Conservation (phyloP, 2,113 vertebrate genomes). For the Spilogale gracilis region DNA sequence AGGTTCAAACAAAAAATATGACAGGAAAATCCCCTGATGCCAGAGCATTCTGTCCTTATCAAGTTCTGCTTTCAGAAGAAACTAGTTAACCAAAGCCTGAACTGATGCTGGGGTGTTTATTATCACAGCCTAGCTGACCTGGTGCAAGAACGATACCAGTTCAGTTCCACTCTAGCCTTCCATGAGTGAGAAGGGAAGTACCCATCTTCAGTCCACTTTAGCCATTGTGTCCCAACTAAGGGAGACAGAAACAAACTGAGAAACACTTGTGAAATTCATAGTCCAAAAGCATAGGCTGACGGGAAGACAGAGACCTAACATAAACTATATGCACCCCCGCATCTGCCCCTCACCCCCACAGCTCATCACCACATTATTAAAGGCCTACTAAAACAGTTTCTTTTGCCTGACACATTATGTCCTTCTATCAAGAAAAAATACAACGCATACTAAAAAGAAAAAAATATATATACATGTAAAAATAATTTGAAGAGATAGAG, state of each 20-base stretch:
- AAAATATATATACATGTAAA: background rate
- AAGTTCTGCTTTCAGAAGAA: background rate
- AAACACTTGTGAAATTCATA: background rate
- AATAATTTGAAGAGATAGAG: background rate
- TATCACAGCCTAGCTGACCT: background rate
- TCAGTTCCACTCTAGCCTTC: background rate
- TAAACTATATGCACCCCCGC: background rate
- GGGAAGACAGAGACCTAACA: background rate
- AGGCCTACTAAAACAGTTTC: background rate
- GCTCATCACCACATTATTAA: background rate
- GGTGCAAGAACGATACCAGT: background rate
- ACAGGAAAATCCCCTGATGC: background rate
- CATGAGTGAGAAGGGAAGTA: background rate
- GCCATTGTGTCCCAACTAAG: background rate
- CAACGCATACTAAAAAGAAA: background rate
- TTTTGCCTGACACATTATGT: background rate
- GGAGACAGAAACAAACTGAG: background rate
- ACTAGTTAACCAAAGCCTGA: background rate
- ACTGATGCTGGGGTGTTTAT: background rate
- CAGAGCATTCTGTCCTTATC: background rate
- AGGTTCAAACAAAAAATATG: background rate
- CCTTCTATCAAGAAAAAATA: background rate
- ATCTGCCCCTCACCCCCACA: background rate
- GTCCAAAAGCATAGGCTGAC: background rate
- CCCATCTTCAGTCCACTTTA: background rate